Evolutionary conservation across 2,888 invertebrate species (phyloP), one percentile per base, ranked within the genome.

Genomic region (Laothoe populi): DNA sequence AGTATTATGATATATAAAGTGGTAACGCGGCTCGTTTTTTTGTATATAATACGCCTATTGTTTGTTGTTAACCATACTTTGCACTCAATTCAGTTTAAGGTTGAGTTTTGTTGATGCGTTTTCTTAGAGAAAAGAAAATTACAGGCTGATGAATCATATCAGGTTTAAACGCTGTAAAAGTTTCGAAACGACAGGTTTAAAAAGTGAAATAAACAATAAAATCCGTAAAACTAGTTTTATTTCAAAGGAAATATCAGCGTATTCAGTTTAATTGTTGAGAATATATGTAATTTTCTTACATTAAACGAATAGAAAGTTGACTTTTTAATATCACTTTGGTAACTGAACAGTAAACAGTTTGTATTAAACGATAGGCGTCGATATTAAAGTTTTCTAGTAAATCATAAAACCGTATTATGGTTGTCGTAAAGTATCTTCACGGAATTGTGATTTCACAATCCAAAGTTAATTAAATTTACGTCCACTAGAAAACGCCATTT

Each of bases 11-110:
- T 61, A 79, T 77, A 78, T 80, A 77, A 79, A 71, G 73, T 75
- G 78, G 81, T 83, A 86, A 82, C 84, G 81, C 81, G 70, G 79
- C 79, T 45, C 35, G 31, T 59, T 59, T 59, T 83, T 77, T 86
- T 84, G 84, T 83, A 77, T 84, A 77, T 85, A 85, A 88, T 84
- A 84, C 83, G 71, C 74, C 90, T 79, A 91, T 91, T 91, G 90
- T 91, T 89, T 89, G 87, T 78, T 74, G 84, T 84, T 82, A 86
- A 78, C 74, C 82, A 85, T 82, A 85, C 82, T 81, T 80, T 78
- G 75, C 79, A 81, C 77, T 78, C 70, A 70, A 66, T 65, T 48
- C 64, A 65, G 60, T 83, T n/a, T 82, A 83, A 76, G 70, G 72
- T 62, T 57, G 58, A 60, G 76, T 82, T 79, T 70, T 70, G 57